Evolutionary conservation across 2,113 vertebrate genomes (phyloP).

Genomic region (Solea senegalensis): DNA sequence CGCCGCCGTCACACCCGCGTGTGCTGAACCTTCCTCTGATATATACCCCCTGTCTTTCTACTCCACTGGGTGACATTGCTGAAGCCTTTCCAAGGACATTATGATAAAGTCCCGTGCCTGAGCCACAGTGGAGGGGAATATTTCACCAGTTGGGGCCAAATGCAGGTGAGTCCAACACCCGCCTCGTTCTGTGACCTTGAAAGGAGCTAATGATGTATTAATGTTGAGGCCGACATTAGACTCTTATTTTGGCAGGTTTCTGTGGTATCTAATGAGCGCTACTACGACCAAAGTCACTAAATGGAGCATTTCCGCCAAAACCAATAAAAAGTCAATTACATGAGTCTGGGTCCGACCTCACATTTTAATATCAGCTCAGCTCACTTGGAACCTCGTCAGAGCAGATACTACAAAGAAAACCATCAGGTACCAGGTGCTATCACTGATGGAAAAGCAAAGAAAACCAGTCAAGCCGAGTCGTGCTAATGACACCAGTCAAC

Average conservation of each 20-base stretch:
- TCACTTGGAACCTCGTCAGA: too few relatives aligned
- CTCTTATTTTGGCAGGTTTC: constrained; percentile 12
- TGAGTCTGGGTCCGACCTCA: too few relatives aligned
- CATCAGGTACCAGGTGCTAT: too few relatives aligned
- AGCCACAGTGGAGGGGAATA: constrained; percentile 79
- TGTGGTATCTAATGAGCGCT: constrained; percentile 18
- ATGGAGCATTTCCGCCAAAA: too few relatives aligned
- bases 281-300: background rate
- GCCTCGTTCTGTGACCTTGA: constrained; percentile 78
- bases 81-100: constrained; percentile 82
- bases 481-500: too few relatives aligned
- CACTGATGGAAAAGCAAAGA: too few relatives aligned
- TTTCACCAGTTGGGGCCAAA: constrained; percentile 79
- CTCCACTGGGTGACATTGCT: constrained; percentile 84
- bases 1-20: constrained; percentile 72
- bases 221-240: background rate
- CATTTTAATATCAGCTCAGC: too few relatives aligned
- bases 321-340: background rate
- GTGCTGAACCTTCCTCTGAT: constrained; percentile 82
- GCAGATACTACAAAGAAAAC: too few relatives aligned
- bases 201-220: constrained; percentile 46
- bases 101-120: constrained; percentile 87
- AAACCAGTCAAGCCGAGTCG: too few relatives aligned
- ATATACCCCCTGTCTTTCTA: constrained; percentile 79
- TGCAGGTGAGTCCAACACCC: constrained; percentile 64